Percentiles rank a stretch among this genome's conserved stretches.
Evolutionary conservation across 1,140 invertebrate species (phyloP).

Genomic region (Drosophila asahinai): DNA sequence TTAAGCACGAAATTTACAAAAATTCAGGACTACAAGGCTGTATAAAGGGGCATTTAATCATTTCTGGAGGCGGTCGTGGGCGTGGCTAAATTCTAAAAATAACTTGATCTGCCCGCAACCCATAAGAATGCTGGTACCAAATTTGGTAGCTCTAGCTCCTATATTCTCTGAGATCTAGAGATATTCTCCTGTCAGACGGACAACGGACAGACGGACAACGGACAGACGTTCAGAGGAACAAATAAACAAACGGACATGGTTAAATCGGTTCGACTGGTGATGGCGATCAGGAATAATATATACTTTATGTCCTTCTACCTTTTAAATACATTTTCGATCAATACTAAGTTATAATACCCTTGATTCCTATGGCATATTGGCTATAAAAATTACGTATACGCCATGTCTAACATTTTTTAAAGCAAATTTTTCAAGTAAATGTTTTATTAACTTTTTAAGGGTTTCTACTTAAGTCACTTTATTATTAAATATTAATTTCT

Average conservation of each 20-base stretch:
- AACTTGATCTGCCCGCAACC: fast-evolving
- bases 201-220: too few species aligned
- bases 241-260: too few species aligned
- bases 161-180: background rate
- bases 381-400: background rate
- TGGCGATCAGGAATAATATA: too few species aligned
- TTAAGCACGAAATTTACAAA: too few species aligned
- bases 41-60: too few species aligned
- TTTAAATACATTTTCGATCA: background rate
- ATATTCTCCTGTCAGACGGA: too few species aligned
- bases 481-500: background rate
- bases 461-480: background rate
- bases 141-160: background rate
- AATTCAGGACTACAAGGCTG: too few species aligned
- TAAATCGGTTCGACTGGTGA: too few species aligned
- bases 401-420: background rate
- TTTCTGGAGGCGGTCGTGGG: too few species aligned
- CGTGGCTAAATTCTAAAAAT: too few species aligned
- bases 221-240: too few species aligned
- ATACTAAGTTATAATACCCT: background rate
- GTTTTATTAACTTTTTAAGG: background rate
- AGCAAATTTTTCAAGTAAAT: background rate
- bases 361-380: background rate
- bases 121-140: background rate
- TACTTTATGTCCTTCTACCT: too few species aligned